Base-by-base conservation (phyloP, 1,140 invertebrate genomes). In the Drosophila kurseongensis region DNA sequence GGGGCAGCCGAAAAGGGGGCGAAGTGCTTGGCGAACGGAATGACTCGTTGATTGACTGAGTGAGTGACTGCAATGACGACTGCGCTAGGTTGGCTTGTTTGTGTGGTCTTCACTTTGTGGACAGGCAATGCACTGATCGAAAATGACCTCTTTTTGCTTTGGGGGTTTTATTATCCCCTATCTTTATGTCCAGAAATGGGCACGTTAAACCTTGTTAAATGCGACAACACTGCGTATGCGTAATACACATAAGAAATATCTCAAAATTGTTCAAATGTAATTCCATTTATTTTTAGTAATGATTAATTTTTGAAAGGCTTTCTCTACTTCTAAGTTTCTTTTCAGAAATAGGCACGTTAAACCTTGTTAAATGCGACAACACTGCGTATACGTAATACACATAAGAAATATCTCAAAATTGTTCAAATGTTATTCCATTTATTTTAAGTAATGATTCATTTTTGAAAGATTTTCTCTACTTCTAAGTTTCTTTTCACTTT, bases 1-100 rank as follows among this genome's bases (percentile, higher is more conserved):
- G 50, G 60, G 29, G 18, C 16, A 44, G 35, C 47, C 23, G 7
- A 16, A 50, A 62, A 54, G 18, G 13, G 36, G 13, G 27, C 6
- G 12, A 47, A 50, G 50, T 65, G 62, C 38, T 41, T 63, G 60
- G 44, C 50, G 68, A 58, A 60, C 59, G 54, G 75, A 56, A 44
- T 82, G 57, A 63, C 78, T 78, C 65, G 79, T 65, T 82, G 73
- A 67, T 81, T 86, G 80, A 85, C 78, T 73, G 63, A 67, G 45
- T 69, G 71, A 82, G 48, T 72, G 76, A 58, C 51, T 71, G 65
- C 42, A 71, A 71, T 71, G 67, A 69, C 50, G 65, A 71, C 65
- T 71, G 68, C 65, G 66, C 45, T 66, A 44, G 45, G 58, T 36
- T 41, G 60, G 32, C 12, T 45, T 71, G 54, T 50, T 32, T 36